phyloP scores from a whole-genome alignment of 2,797 vertebrate species.

The Dermochelys coriacea region DNA sequence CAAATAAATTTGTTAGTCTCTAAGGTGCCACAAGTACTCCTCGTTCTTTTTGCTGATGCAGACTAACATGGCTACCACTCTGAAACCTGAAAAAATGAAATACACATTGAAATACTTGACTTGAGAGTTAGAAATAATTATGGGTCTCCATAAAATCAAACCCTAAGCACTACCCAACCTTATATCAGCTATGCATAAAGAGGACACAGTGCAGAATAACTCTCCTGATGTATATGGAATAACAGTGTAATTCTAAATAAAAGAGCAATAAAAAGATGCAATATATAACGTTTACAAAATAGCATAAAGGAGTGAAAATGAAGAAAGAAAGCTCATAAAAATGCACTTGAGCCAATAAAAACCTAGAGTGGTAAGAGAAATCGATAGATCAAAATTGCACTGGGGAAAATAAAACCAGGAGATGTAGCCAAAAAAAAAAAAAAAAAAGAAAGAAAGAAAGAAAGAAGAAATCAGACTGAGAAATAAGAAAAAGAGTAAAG shows the following conservation, averaged over 20 bases:
- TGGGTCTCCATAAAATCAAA: neutral
- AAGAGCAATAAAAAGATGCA: neutral
- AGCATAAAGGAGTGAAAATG: neutral
- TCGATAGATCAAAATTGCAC: rapidly evolving
- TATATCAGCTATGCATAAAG: neutral
- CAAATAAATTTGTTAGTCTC: too few species aligned
- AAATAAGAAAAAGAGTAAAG: neutral
- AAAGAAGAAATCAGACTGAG: neutral
- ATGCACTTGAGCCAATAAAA: neutral
- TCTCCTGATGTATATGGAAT: neutral
- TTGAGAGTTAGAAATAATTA: neutral
- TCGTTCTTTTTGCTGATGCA: too few species aligned
- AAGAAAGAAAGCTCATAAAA: neutral
- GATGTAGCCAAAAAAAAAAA: neutral
- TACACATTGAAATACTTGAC: neutral
- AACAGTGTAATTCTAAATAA: neutral
- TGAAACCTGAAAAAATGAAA: neutral
- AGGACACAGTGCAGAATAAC: neutral
- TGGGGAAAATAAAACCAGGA: neutral
- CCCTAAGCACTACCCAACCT: neutral
- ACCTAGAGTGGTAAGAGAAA: neutral
- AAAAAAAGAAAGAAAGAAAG: too few species aligned
- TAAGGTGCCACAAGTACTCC: too few species aligned
- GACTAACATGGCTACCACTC: too few species aligned
- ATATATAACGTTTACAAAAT: neutral